Conservation (phyloP, 2,797 vertebrate species). For the Rhabdomys pumilio region DNA sequence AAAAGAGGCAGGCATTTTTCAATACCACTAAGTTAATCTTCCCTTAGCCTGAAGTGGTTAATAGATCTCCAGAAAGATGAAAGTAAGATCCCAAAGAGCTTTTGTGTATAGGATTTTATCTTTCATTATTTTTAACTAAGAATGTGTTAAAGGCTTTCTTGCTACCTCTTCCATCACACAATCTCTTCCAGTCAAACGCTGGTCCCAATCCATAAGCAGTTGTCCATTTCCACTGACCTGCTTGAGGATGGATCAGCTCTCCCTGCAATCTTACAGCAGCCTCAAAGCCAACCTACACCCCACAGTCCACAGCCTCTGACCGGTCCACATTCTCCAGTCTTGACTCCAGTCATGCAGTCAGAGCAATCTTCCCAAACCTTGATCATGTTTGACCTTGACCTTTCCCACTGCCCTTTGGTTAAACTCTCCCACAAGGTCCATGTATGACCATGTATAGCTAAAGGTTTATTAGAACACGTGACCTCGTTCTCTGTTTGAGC, state of each 20-base stretch:
- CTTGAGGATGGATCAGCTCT: neutral
- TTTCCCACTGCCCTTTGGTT: neutral
- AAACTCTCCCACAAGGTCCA: neutral
- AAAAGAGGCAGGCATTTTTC: slow-evolving; percentile 1
- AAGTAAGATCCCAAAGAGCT: slow-evolving; percentile 1
- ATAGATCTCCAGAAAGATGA: neutral
- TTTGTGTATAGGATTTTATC: neutral
- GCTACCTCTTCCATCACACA: neutral
- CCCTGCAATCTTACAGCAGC: neutral
- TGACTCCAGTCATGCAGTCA: neutral
- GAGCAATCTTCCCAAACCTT: neutral
- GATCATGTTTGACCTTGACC: neutral
- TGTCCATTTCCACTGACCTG: neutral
- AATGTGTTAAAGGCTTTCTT: neutral
- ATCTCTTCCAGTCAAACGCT: neutral
- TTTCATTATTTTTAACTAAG: slow-evolving; percentile 34
- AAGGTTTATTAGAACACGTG: neutral
- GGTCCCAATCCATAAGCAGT: neutral
- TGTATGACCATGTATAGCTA: neutral
- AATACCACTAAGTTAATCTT: slow-evolving; percentile 17
- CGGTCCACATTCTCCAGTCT: neutral
- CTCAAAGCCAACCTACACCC: neutral
- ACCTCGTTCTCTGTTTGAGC: neutral
- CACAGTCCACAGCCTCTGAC: neutral
- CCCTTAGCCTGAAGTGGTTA: neutral